Conservation (phyloP, 1,140 invertebrate genomes). For the Wasmannia auropunctata region DNA sequence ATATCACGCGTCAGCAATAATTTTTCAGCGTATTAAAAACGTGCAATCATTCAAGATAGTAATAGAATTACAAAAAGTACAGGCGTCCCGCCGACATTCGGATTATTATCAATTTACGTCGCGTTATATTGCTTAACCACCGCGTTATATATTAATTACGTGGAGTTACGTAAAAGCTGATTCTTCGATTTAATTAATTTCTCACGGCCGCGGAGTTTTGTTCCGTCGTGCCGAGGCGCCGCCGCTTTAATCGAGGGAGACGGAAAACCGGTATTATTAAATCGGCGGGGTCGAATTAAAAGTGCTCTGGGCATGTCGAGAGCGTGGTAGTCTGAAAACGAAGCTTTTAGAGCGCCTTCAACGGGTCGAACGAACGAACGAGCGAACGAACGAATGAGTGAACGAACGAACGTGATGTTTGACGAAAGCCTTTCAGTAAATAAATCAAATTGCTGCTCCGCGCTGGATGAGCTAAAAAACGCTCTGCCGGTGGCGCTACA, state of each 20-base stretch:
- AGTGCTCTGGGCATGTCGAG: constrained; percentile 22
- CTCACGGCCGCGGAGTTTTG: neutral
- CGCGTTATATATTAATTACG: constrained; percentile 11
- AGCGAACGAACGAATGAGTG: constrained; percentile 42
- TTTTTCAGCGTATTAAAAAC: neutral
- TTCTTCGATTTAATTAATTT: constrained; percentile 63
- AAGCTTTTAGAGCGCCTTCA: constrained; percentile 64
- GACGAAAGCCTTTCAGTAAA: constrained; percentile 67
- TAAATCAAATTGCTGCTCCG: constrained; percentile 68
- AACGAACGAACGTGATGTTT: constrained; percentile 67
- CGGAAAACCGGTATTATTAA: constrained; percentile 63
- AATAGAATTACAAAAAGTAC: constrained; percentile 2
- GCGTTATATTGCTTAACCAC: neutral
- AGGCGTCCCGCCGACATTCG: neutral
- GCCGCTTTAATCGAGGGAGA: constrained; percentile 45
- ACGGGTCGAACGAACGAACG: constrained; percentile 51
- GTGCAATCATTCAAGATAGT: neutral
- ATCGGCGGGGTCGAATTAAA: constrained; percentile 51
- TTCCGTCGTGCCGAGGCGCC: neutral
- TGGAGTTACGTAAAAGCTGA: constrained; percentile 2
- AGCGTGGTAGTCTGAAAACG: constrained; percentile 45
- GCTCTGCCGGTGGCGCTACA: constrained; percentile 41
- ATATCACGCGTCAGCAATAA: neutral
- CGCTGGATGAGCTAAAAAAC: constrained; percentile 56
- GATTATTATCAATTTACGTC: constrained; percentile 16